Evolutionary conservation across 2,888 invertebrate genomes (phyloP), one percentile per base, ranked within the genome.

Genomic region (Tinea pellionella): DNA sequence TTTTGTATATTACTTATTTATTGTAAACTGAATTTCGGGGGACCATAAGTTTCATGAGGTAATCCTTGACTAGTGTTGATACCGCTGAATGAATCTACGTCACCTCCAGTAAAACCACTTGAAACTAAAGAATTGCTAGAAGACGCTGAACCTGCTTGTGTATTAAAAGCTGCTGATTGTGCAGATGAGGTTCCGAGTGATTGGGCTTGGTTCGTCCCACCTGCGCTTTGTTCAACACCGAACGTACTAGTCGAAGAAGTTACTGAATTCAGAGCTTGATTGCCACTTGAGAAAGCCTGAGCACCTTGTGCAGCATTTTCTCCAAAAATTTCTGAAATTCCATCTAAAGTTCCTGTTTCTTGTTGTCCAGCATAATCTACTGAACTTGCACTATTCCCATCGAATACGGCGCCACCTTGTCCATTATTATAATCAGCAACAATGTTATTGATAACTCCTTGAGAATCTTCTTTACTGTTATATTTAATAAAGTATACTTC

Each of bases 401-500:
- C 8, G 2, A 16, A 15, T 47, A 47, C 47, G 0, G 64, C 67
- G 0, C 67, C 61, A 11, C 68, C 63, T 13, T 68, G 72, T 37
- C 70, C 69, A 61, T 74, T 72, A 62, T 72, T 78, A 67, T 80
- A 82, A 62, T 85, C 82, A 62, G 70, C 75, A 13, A 87, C 87
- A 56, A 87, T 86, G 63, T 84, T 80, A 65, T 85, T 75, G 61
- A 86, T 86, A 4, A 85, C 79, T 15, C 80, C 65, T 67, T 85
- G 77, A n/a, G 78, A 77, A 61, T 85, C 85, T 61, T 80, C 80
- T 81, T 92, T 92, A 62, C 91, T 90, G 80, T 92, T 92, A 86
- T 93, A 93, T 65, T 92, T 90, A 81, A 93, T 92, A 84, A 93
- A 93, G 88, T 91, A 93, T 29, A 93, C 93, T 77, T 93, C 93